Percentiles rank a stretch among this genome's conserved stretches.
These are phyloP conservation scores for Scophthalmus maximus DNA, from an alignment of 2,113 vertebrate species.

Conservation along the genomic window DNA sequence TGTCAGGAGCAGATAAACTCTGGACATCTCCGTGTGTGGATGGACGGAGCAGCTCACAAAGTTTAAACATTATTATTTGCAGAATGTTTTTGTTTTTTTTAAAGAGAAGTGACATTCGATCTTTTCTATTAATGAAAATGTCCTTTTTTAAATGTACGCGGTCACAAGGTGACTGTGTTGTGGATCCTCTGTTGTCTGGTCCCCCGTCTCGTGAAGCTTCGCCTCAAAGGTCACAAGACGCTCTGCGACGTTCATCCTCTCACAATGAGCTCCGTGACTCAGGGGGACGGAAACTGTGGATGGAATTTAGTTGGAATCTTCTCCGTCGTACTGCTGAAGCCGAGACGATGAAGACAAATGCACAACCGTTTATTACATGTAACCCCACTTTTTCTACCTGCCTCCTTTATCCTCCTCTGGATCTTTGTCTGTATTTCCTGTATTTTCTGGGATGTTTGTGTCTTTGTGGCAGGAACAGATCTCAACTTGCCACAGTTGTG, in stretches of 20 bases:
- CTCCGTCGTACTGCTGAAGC: background rate
- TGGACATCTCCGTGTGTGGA: too few relatives aligned
- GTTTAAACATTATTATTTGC: too few relatives aligned
- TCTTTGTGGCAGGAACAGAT: background rate
- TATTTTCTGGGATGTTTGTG: background rate
- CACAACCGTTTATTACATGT: too few relatives aligned
- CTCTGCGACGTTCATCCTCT: background rate
- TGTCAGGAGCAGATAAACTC: too few relatives aligned
- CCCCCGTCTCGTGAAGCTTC: constrained; percentile 14
- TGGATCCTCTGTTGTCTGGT: background rate
- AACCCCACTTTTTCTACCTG: too few relatives aligned
- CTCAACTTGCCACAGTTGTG: background rate
- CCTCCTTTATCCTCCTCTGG: background rate
- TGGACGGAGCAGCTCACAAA: too few relatives aligned
- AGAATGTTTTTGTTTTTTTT: too few relatives aligned
- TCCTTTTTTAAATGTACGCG: too few relatives aligned
- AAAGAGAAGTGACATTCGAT: too few relatives aligned
- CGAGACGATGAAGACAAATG: too few relatives aligned
- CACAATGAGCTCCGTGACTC: background rate
- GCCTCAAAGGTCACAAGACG: constrained; percentile 37
- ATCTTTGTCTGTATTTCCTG: constrained; percentile 23
- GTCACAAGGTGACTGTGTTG: background rate
- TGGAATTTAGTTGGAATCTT: too few relatives aligned
- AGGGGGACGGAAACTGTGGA: background rate
- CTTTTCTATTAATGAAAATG: too few relatives aligned